Percentiles rank a stretch among this genome's conserved stretches.
Evolutionary conservation across 2,888 invertebrate genomes (phyloP).

Genomic region (Hemithea aestivaria): DNA sequence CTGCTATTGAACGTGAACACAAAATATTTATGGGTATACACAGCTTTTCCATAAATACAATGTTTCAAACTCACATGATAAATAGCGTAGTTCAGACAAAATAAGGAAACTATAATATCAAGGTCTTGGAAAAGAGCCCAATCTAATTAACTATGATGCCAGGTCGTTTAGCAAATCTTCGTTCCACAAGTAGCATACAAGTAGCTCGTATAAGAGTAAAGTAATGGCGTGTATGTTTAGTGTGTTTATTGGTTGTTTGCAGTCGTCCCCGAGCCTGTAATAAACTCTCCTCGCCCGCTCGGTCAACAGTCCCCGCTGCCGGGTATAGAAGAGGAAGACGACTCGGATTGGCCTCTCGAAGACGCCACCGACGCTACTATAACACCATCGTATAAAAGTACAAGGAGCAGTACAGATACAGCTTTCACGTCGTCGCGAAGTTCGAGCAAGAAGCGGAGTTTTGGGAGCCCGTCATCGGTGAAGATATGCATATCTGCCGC

Average conservation of each 20-base stretch:
- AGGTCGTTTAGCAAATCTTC: constrained; percentile 44
- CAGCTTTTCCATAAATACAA: too few species aligned
- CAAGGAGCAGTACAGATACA: constrained; percentile 73
- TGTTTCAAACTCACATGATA: constrained; percentile 10
- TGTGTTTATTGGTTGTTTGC: constrained; percentile 60
- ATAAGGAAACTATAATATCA: constrained; percentile 28
- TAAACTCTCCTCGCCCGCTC: constrained; percentile 78
- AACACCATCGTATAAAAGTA: constrained; percentile 74
- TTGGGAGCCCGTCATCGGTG: constrained; percentile 79
- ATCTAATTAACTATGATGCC: constrained; percentile 31
- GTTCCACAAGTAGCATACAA: constrained; percentile 27
- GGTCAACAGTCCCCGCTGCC: constrained; percentile 87
- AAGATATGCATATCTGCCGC: constrained; percentile 78
- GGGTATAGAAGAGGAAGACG: constrained; percentile 91
- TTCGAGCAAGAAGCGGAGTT: constrained; percentile 73
- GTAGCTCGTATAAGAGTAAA: constrained; percentile 22
- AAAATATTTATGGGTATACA: too few species aligned
- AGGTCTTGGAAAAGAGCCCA: constrained; percentile 30
- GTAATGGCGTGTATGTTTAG: constrained; percentile 37
- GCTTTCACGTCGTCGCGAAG: constrained; percentile 71
- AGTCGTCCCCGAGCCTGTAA: constrained; percentile 75
- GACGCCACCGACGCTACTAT: constrained; percentile 73
- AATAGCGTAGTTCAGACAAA: constrained; percentile 22
- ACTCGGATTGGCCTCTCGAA: constrained; percentile 79
- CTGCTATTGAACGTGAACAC: too few species aligned